Evolutionary conservation across 53 echinoderm and acorn worm genomes (phyloP), one percentile per base, ranked within the genome.

Genomic region (Holothuria scabra): DNA sequence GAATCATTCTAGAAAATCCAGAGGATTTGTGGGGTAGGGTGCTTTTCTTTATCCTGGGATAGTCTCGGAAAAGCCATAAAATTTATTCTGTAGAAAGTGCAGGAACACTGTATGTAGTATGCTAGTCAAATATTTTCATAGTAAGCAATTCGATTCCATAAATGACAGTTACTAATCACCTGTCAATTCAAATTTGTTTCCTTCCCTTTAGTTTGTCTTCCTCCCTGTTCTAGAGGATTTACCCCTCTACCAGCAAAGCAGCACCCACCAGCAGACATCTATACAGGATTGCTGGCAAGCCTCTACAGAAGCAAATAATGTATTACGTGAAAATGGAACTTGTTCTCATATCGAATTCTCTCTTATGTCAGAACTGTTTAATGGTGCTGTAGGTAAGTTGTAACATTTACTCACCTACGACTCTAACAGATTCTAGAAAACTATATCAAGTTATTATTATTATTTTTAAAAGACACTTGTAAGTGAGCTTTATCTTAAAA

Each of bases 351-450:
- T 87, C 19, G 95, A 93, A 62, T 95, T 93, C 60, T 84, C 87
- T 12, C 61, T 95, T 75, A 93, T 93, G 95, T 91, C 95, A 4
- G 95, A 91, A 60, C 52, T 95, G 21, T 91, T 83, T 87, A 80
- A 89, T 85, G 95, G 95, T 9, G 91, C 95, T 60, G 72, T 91
- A 22, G 83, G 95, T 95, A 87, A 90, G 83, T 34, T 22, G 14
- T 6, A 13, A n/a, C 20, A 13, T 64, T 29, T 16, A 12, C 11
- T 64, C 14, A 64, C 24, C 41, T 0, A 5, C 10, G 2, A n/a
- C n/a, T n/a, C n/a, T n/a, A n/a, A n/a, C n/a, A n/a, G n/a, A n/a
- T n/a, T n/a, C n/a, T n/a, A n/a, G n/a, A n/a, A n/a, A n/a, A n/a
- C n/a, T n/a, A n/a, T n/a, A n/a, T n/a, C n/a, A n/a, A n/a, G n/a